Conservation (phyloP, 2,888 invertebrate species). For the Chloroclysta siterata region DNA sequence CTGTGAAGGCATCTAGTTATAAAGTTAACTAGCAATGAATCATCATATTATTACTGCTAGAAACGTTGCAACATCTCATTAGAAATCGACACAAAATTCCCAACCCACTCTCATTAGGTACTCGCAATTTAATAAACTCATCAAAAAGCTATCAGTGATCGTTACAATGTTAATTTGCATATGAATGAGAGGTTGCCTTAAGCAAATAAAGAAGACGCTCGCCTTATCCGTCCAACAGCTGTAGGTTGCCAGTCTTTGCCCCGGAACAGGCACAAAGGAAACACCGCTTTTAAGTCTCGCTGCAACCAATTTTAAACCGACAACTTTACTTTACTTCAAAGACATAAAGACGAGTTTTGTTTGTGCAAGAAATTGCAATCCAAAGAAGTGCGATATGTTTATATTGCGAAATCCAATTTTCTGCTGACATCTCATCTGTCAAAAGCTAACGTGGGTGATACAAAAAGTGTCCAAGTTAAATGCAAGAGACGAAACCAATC, state of each 20-base stretch:
- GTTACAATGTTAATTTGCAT: constrained; percentile 60
- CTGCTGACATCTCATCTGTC: constrained; percentile 81
- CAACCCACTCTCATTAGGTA: constrained; percentile 41
- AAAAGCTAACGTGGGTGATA: constrained; percentile 67
- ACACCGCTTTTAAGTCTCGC: constrained; percentile 36
- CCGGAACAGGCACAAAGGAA: constrained; percentile 45
- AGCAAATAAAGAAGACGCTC: constrained; percentile 65
- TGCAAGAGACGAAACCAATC: constrained; percentile 28
- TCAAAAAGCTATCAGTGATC: constrained; percentile 58
- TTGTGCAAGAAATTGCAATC: constrained; percentile 35
- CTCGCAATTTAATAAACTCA: constrained; percentile 67
- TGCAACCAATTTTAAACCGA: neutral
- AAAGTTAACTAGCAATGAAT: constrained; percentile 13
- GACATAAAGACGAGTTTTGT: constrained; percentile 10
- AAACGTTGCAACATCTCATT: constrained; percentile 24
- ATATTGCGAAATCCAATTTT: constrained; percentile 84
- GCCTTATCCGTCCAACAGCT: constrained; percentile 56
- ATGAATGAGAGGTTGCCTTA: constrained; percentile 61
- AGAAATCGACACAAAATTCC: constrained; percentile 30
- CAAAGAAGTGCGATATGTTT: constrained; percentile 72
- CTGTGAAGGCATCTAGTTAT: too few species aligned
- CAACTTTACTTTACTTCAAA: constrained; percentile 15
- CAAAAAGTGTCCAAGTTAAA: constrained; percentile 59
- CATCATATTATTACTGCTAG: constrained; percentile 26
- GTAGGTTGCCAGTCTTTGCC: constrained; percentile 52